These are phyloP conservation scores for Pollachius pollachius DNA, from an alignment of 2,113 vertebrate genomes.

Conservation along the genomic window DNA sequence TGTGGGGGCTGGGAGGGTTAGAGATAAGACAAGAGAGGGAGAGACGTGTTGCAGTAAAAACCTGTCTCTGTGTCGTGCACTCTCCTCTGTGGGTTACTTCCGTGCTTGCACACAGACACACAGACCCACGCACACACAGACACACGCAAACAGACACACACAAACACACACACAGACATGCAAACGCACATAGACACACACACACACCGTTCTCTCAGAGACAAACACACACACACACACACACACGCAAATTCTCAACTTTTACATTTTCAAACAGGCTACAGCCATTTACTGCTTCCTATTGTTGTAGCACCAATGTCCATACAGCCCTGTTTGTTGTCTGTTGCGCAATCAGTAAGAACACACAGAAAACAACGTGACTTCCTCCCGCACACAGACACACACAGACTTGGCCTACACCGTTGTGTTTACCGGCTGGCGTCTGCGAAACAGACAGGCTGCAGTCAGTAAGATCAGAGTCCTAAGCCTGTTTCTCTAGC, in stretches of 20 bases:
- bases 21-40: constrained; percentile 91
- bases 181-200: neutral
- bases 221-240: neutral
- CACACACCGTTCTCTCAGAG: constrained; percentile 9
- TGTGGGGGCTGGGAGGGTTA: constrained; percentile 2
- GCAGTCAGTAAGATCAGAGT: constrained; percentile 61
- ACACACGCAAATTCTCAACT: constrained; percentile 9
- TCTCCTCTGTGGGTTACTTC: neutral
- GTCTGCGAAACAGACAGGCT: constrained; percentile 49
- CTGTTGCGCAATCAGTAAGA: constrained; percentile 35
- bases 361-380: constrained; percentile 18
- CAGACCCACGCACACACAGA: constrained; percentile 8
- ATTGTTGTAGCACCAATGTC: constrained; percentile 24
- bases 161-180: constrained; percentile 2
- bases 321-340: constrained; percentile 39
- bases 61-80: constrained; percentile 58
- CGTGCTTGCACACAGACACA: neutral
- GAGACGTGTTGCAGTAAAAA: constrained; percentile 89
- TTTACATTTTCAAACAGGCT: constrained; percentile 19
- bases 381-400: constrained; percentile 16
- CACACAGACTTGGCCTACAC: constrained; percentile 49
- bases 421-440: constrained; percentile 67
- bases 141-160: neutral
- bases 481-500: constrained; percentile 52
- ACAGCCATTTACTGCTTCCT: constrained; percentile 9